phyloP scores from a whole-genome alignment of 1,140 invertebrate genomes.

The Nasonia vitripennis region DNA sequence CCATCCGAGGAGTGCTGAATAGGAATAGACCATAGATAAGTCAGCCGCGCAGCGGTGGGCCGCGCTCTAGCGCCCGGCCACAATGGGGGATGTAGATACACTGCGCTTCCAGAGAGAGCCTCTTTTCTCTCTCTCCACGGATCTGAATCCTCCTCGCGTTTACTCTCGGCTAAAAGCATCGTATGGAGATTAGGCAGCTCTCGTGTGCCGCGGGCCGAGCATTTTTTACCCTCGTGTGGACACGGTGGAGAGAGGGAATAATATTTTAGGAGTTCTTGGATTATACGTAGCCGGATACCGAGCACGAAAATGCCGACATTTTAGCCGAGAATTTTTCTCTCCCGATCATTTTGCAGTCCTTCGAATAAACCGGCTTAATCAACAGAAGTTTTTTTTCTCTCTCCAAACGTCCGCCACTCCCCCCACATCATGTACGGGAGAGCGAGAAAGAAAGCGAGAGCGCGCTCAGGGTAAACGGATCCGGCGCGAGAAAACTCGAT shows the following conservation, averaged over 20 bases:
- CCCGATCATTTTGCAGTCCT: not conserved
- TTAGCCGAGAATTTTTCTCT: not conserved
- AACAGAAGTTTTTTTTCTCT: not conserved
- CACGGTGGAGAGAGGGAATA: not conserved
- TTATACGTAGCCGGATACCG: not conserved
- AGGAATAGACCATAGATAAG: constrained; percentile 41
- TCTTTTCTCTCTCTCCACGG: not conserved
- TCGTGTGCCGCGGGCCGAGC: not conserved
- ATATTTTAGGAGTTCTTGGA: not conserved
- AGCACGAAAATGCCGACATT: not conserved
- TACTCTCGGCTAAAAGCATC: constrained; percentile 22
- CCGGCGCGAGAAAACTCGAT: not conserved
- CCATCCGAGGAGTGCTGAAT: constrained; percentile 31
- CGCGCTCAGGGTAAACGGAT: no score
- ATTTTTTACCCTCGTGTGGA: not conserved
- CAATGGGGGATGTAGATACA: constrained; percentile 14
- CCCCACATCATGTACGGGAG: no score
- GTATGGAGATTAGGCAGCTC: constrained; percentile 33
- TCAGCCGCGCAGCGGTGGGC: not conserved
- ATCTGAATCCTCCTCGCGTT: not conserved
- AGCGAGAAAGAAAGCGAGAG: no score
- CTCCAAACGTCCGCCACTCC: not conserved
- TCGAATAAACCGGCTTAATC: not conserved
- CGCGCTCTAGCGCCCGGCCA: not conserved
- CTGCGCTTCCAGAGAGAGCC: not conserved